phyloP scores from a whole-genome alignment of 2,113 vertebrate genomes.

The Vidua chalybeata region DNA sequence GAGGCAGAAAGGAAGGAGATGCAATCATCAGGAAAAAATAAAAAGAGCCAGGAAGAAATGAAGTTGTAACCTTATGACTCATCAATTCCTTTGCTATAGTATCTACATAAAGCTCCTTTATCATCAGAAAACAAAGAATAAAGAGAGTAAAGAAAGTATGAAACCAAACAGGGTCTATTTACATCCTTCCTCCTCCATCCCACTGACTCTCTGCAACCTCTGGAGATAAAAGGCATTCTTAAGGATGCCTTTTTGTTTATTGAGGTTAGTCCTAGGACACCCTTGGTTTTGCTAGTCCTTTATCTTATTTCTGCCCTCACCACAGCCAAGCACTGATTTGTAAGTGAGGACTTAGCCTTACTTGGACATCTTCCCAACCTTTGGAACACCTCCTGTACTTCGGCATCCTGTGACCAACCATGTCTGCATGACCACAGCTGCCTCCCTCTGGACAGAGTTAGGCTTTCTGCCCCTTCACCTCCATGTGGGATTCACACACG shows the following conservation, averaged over 20 bases:
- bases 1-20: not conserved
- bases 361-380: not conserved
- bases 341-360: not conserved
- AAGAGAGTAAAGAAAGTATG: not conserved
- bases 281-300: not conserved
- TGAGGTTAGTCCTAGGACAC: not conserved
- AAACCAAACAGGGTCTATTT: not conserved
- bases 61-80: not conserved
- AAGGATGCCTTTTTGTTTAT: not conserved
- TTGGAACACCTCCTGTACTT: not conserved
- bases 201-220: not conserved
- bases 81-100: not conserved
- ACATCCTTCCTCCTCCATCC: not conserved
- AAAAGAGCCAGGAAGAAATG: not conserved
- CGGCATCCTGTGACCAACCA: not conserved
- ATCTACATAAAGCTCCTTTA: not conserved
- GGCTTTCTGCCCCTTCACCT: not conserved
- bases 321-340: not conserved
- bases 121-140: not conserved
- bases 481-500: accelerated
- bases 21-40: not conserved
- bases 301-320: not conserved
- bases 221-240: not conserved
- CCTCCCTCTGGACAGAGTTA: not conserved
- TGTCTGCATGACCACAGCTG: not conserved